phyloP scores from a whole-genome alignment of 37 sponge, comb jelly and placozoan genomes.

The Chondrilla cf. caribensis region DNA sequence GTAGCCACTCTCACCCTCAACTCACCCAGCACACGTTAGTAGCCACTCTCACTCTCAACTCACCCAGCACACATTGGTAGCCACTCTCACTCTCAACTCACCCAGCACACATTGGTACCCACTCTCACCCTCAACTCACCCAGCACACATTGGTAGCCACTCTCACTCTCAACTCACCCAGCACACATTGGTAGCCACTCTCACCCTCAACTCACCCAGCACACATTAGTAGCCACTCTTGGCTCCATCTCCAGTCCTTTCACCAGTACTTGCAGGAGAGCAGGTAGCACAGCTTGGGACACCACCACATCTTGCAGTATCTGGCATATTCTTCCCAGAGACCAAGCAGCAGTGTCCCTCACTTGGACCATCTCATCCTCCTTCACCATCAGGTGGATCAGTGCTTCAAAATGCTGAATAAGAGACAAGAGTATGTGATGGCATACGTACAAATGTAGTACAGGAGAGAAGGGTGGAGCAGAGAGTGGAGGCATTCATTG shows the following conservation, averaged over 20 bases:
- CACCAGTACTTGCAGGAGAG: constrained; percentile 67
- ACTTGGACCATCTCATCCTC: constrained; percentile 81
- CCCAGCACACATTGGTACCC: too few species aligned
- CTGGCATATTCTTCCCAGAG: constrained; percentile 92
- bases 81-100: too few species aligned
- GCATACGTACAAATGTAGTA: too few species aligned
- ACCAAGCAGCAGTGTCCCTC: constrained; percentile 96
- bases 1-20: too few species aligned
- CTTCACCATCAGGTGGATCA: constrained; percentile 67
- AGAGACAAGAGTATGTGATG: not conserved
- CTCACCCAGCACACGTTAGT: too few species aligned
- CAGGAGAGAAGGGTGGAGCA: too few species aligned
- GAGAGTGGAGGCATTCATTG: too few species aligned
- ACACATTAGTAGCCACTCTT: constrained; percentile 92
- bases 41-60: too few species aligned
- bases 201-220: constrained; percentile 74
- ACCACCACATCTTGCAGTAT: constrained; percentile 75
- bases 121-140: too few species aligned
- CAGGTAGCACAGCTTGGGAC: constrained; percentile 36
- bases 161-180: too few species aligned
- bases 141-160: too few species aligned
- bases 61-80: too few species aligned
- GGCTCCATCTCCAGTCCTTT: constrained; percentile 76
- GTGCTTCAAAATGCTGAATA: constrained; percentile 52
- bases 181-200: constrained; percentile 2